Conservation (phyloP, 2,888 invertebrate species). For the Danaus chrysippus region DNA sequence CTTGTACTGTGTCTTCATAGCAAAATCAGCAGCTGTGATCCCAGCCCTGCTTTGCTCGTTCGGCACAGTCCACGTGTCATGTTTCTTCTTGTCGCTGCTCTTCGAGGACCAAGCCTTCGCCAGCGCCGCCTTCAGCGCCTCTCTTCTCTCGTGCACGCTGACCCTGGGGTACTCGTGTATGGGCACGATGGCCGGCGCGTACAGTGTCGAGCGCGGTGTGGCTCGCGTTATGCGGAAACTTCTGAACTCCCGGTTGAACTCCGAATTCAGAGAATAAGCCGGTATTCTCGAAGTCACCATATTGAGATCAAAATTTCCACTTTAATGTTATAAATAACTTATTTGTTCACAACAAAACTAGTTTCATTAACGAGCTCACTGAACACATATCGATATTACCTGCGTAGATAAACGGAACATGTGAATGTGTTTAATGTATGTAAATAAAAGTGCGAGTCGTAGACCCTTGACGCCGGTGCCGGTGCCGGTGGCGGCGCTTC, state of each 20-base stretch:
- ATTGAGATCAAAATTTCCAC: slow-evolving; percentile 76
- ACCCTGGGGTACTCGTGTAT: slow-evolving; percentile 81
- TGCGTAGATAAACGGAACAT: slow-evolving; percentile 40
- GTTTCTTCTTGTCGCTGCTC: slow-evolving; percentile 66
- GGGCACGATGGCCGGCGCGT: slow-evolving; percentile 77
- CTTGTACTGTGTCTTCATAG: slow-evolving; percentile 53
- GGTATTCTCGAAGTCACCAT: slow-evolving; percentile 83
- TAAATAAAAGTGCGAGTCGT: background rate
- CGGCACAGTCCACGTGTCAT: slow-evolving; percentile 70
- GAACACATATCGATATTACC: slow-evolving; percentile 77
- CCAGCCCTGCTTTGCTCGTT: slow-evolving; percentile 61
- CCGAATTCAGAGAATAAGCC: slow-evolving; percentile 81
- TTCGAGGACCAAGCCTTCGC: slow-evolving; percentile 75
- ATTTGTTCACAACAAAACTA: slow-evolving; percentile 56
- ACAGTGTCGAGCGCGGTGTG: slow-evolving; percentile 71
- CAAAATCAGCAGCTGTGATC: slow-evolving; percentile 61
- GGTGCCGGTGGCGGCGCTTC: background rate
- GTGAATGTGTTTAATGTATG: slow-evolving; percentile 51
- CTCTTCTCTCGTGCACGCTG: slow-evolving; percentile 76
- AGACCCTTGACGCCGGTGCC: background rate
- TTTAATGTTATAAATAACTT: slow-evolving; percentile 47
- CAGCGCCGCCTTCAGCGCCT: slow-evolving; percentile 73
- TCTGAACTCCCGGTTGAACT: slow-evolving; percentile 80
- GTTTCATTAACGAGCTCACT: slow-evolving; percentile 68
- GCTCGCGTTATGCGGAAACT: slow-evolving; percentile 77